Base-by-base conservation (phyloP, 1,140 invertebrate genomes). In the Orchesella cincta region DNA sequence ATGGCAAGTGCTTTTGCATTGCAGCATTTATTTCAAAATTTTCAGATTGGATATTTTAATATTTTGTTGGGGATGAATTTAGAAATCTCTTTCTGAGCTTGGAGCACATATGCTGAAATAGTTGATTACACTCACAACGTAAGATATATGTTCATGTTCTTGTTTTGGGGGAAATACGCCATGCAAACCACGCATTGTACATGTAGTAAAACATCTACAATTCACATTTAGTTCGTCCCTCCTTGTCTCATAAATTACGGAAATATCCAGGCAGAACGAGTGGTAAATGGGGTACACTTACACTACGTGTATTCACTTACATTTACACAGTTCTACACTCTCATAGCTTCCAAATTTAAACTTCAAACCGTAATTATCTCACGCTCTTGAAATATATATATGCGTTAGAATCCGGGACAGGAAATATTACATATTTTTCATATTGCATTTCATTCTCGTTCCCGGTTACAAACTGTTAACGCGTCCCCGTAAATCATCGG, bases 281-380 rank as follows among this genome's bases (percentile, higher is more conserved):
- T 57, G 12, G 54, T 57, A 57, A 57, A 8, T 8, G n/a, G 26
- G 14, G 14, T 14, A 57, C 8, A 57, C 12, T n/a, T 57, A 8
- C n/a, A 57, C 8, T 18, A 57, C 8, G 54, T 26, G 54, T 23
- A n/a, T 3, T n/a, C 3, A 23, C 54, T 57, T 26, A 57, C n/a
- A n/a, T n/a, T n/a, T n/a, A n/a, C n/a, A n/a, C n/a, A n/a, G n/a
- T n/a, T n/a, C n/a, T 12, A 20, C 8, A 46, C 8, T 20, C 8
- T 12, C 39, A 46, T 20, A 46, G 39, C 39, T 46, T 46, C 39
- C 39, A 67, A 67, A 29, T 31, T 67, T 16, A 8, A 29, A 67
- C 26, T 67, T 67, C 28, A 5, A 67, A 29, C 62, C 31, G 33
- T 67, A 67, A 67, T 67, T 67, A 67, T 67, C 62, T 67, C 62